Conservation (phyloP, 2,888 invertebrate genomes). For the Mycalesis mineus region DNA sequence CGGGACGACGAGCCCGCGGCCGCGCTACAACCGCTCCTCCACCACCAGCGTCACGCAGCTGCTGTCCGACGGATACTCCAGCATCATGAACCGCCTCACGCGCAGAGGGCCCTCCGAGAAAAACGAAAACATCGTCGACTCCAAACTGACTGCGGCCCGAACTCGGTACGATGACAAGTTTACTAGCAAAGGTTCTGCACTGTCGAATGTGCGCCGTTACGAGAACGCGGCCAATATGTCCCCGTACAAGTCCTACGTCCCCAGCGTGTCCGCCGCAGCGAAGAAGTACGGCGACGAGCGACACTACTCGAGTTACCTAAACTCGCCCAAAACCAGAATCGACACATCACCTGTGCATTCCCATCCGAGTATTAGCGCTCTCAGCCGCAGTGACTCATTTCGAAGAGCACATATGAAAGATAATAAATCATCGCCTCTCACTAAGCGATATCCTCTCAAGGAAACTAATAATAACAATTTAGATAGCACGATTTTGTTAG, state of each 20-base stretch:
- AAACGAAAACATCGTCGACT: constrained; percentile 65
- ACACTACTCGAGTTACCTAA: constrained; percentile 63
- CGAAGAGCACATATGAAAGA: constrained; percentile 67
- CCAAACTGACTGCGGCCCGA: constrained; percentile 53
- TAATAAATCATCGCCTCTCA: constrained; percentile 65
- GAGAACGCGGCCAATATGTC: constrained; percentile 66
- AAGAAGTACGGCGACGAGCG: constrained; percentile 66
- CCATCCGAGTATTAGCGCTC: constrained; percentile 56
- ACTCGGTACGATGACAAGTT: constrained; percentile 67
- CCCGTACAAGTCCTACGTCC: constrained; percentile 58
- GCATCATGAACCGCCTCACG: constrained; percentile 87
- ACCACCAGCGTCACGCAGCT: constrained; percentile 91
- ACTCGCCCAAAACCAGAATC: constrained; percentile 54
- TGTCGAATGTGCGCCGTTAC: constrained; percentile 63
- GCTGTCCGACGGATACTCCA: constrained; percentile 91
- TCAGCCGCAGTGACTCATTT: constrained; percentile 71
- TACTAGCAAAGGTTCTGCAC: constrained; percentile 54
- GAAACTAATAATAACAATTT: constrained; percentile 72
- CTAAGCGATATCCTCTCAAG: constrained; percentile 66
- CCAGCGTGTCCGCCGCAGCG: constrained; percentile 43
- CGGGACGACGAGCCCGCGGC: constrained; percentile 74
- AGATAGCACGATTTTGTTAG: constrained; percentile 61
- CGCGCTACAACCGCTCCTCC: constrained; percentile 86
- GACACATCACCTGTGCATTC: constrained; percentile 66
- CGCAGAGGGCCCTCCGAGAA: constrained; percentile 87